Conservation (phyloP, 1,140 invertebrate species). For the Zophobas atratus region DNA sequence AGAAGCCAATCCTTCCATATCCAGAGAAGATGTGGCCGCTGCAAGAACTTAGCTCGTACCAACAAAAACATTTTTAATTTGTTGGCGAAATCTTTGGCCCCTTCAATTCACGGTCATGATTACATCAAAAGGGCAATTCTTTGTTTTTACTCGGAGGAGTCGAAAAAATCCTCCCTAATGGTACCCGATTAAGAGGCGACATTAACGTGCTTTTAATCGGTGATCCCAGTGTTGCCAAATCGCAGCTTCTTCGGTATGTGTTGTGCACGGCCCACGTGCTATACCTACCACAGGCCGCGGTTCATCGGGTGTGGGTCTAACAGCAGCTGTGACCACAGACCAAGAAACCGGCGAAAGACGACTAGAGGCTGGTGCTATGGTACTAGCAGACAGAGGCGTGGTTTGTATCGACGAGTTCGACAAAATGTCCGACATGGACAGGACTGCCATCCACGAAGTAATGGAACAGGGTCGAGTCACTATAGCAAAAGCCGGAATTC, state of each 20-base stretch:
- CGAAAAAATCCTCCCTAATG: conserved; percentile 96
- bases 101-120: conserved; percentile 98
- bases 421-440: conserved; percentile 99
- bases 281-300: conserved; percentile 98
- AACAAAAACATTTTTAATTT: conserved; percentile 91
- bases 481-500: conserved; percentile 99
- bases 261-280: conserved; percentile 94
- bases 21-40: conserved; percentile 91
- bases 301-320: conserved; percentile 94
- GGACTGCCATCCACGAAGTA: conserved; percentile 99
- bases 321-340: conserved; percentile 97
- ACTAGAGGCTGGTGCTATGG: conserved; percentile 99
- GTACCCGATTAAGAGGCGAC: conserved; percentile 96
- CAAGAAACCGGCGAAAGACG: conserved; percentile 91
- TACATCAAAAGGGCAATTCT: conserved; percentile 98
- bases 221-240: conserved; percentile 99
- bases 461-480: conserved; percentile 97
- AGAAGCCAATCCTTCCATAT: conserved; percentile 88
- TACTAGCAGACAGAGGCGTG: conserved; percentile 97
- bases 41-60: conserved; percentile 88
- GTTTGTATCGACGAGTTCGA: conserved; percentile 99
- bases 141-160: conserved; percentile 96
- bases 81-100: conserved; percentile 93
- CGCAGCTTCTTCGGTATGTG: conserved; percentile 96
- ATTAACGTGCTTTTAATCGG: conserved; percentile 98